These are phyloP conservation scores for Orthochromis malagaraziensis DNA, from an alignment of 2,113 vertebrate species.

Conservation along the genomic window DNA sequence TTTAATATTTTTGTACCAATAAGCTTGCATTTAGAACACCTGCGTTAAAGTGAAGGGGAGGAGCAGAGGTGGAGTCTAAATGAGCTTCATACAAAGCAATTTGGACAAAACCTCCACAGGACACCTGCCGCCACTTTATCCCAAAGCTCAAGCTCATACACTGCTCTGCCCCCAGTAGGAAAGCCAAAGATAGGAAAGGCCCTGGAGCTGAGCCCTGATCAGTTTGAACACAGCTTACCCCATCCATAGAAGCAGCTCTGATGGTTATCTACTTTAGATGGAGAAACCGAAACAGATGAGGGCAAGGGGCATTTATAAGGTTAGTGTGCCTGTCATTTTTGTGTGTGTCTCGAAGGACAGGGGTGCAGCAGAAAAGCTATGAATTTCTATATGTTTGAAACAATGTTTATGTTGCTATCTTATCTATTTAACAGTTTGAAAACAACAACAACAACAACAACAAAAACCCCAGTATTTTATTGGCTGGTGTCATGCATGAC, in stretches of 20 bases:
- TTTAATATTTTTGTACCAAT: background rate
- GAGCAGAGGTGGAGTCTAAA: background rate
- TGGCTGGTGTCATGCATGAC: background rate
- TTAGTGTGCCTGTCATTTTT: slow-evolving; percentile 30
- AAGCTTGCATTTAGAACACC: slow-evolving; percentile 28
- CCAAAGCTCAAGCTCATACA: background rate
- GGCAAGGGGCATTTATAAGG: slow-evolving; percentile 68
- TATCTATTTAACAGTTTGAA: background rate
- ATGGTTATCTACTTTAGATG: slow-evolving; percentile 68
- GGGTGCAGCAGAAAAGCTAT: background rate
- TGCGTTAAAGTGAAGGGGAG: slow-evolving; percentile 11
- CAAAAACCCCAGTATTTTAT: background rate
- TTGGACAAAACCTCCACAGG: background rate
- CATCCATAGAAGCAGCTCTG: slow-evolving; percentile 60
- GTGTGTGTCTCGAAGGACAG: background rate
- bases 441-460: background rate
- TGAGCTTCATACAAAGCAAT: background rate
- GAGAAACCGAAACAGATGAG: slow-evolving; percentile 64
- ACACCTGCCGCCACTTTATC: background rate
- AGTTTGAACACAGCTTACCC: background rate
- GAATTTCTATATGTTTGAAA: background rate
- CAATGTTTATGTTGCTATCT: background rate
- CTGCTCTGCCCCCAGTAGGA: slow-evolving; percentile 68
- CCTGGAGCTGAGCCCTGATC: background rate
- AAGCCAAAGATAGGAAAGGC: slow-evolving; percentile 20